Evolutionary conservation across 2,797 vertebrate genomes (phyloP), one percentile per base, ranked within the genome.

Genomic region (Okamejei kenojei): DNA sequence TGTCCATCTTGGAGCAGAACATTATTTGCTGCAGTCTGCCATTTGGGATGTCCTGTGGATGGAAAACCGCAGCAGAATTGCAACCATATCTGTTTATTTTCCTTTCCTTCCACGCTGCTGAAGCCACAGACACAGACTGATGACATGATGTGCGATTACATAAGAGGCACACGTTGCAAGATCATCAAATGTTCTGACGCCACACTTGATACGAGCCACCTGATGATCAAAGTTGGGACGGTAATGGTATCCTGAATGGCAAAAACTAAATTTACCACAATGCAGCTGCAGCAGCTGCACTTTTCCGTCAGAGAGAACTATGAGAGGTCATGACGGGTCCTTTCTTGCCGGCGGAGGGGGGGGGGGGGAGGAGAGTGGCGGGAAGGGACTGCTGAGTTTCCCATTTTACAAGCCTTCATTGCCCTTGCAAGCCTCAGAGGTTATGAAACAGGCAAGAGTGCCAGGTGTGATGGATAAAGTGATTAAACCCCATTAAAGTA

Each of bases 271-370:
- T 58, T 58, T 19, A 61, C 82, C n/a, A 86, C 26, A 63, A 63
- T 63, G 82, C 82, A 17, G 82, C 82, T n/a, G 82, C 82, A 17
- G 82, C 82, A 63, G 58, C 29, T 86, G 82, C 63, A 15, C n/a
- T n/a, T 65, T 61, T 86, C 81, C 82, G 9, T 86, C 82, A 86
- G 10, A 23, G 2, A 26, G 21, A 7, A 7, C 8, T 11, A 23
- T 26, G 80, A 58, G 23, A 45, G 45, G 7, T 54, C 35, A 8
- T 45, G 19, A 17, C 45, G 9, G 38, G 26, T 38, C 26, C 19
- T 23, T 9, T 6, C 45, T 54, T 54, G 5, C 45, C 0, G 0
- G 54, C 38, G 6, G 35, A 17, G 81, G n/a, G 81, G 0, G 81
- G 58, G 54, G 54, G 79, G 6, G 35, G 35, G 81, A n/a, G 81